Percentiles rank a stretch among this genome's conserved stretches.
These are phyloP conservation scores for Diachasma alloeum DNA, from an alignment of 1,140 invertebrate species.

Conservation along the genomic window DNA sequence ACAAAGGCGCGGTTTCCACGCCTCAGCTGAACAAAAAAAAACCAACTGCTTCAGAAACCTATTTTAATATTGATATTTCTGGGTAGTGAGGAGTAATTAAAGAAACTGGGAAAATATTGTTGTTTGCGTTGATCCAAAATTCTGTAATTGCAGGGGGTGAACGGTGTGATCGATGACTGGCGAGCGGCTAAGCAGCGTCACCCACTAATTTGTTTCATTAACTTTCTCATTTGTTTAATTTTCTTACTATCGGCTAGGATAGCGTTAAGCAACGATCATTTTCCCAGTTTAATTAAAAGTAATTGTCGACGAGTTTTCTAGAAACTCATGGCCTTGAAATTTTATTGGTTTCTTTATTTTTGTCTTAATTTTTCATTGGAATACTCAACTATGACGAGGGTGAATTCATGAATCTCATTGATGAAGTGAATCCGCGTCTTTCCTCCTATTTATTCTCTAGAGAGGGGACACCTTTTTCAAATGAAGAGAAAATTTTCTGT, in stretches of 20 bases:
- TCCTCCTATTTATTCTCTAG: background rate
- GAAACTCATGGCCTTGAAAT: background rate
- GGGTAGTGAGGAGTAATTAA: slow-evolving; percentile 35
- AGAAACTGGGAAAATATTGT: slow-evolving; percentile 60
- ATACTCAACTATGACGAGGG: no score
- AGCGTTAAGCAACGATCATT: slow-evolving; percentile 61
- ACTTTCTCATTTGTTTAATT: background rate
- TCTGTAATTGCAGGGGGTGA: slow-evolving; percentile 50
- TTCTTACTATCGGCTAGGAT: slow-evolving; percentile 30
- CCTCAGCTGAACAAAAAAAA: slow-evolving; percentile 43
- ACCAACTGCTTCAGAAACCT: background rate
- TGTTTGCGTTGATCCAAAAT: slow-evolving; percentile 53
- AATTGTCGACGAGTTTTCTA: background rate
- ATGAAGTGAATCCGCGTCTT: background rate
- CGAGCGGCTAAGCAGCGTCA: slow-evolving; percentile 41
- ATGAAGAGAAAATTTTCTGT: background rate
- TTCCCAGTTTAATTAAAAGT: slow-evolving; percentile 51
- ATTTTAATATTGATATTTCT: background rate
- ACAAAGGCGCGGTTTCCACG: slow-evolving; percentile 46
- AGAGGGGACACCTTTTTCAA: background rate
- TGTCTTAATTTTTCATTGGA: background rate
- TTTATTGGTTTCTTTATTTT: background rate
- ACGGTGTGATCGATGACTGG: slow-evolving; percentile 45
- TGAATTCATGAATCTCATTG: background rate
- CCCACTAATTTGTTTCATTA: slow-evolving; percentile 39